Percentiles rank a stretch among this genome's conserved stretches.
phyloP scores from a whole-genome alignment of 2,888 invertebrate species.

The Thymelicus sylvestris region DNA sequence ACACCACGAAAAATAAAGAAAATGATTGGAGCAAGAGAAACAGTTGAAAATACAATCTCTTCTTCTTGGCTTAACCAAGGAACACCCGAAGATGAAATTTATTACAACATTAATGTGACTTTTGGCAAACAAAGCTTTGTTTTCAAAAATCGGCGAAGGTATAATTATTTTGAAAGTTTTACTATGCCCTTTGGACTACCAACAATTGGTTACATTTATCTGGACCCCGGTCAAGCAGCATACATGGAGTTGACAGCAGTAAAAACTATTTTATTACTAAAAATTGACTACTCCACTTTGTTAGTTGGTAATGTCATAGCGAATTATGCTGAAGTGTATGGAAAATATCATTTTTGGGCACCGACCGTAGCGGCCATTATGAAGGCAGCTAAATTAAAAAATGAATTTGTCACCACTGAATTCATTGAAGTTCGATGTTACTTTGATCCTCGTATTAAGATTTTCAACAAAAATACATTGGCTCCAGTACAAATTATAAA shows the following conservation, averaged over 20 bases:
- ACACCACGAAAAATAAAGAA: constrained; percentile 49
- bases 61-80: constrained; percentile 60
- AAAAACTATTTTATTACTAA: constrained; percentile 57
- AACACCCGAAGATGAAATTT: constrained; percentile 54
- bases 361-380: constrained; percentile 62
- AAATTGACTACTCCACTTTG: constrained; percentile 56
- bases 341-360: constrained; percentile 69
- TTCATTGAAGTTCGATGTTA: constrained; percentile 61
- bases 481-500: constrained; percentile 42
- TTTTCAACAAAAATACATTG: constrained; percentile 56
- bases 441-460: constrained; percentile 56
- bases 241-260: constrained; percentile 54
- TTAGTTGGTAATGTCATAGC: constrained; percentile 60
- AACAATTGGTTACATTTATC: constrained; percentile 48
- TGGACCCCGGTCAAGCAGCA: constrained; percentile 56
- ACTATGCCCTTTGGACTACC: constrained; percentile 51
- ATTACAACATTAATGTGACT: constrained; percentile 53
- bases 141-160: constrained; percentile 60
- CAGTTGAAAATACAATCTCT: constrained; percentile 54
- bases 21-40: constrained; percentile 47
- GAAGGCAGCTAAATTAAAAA: constrained; percentile 59
- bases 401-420: constrained; percentile 60
- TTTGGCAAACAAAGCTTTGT: constrained; percentile 49
- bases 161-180: constrained; percentile 46
- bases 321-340: constrained; percentile 61